Evolutionary conservation across 1,140 invertebrate genomes (phyloP).

Genomic region (Sweltsa coloradensis): DNA sequence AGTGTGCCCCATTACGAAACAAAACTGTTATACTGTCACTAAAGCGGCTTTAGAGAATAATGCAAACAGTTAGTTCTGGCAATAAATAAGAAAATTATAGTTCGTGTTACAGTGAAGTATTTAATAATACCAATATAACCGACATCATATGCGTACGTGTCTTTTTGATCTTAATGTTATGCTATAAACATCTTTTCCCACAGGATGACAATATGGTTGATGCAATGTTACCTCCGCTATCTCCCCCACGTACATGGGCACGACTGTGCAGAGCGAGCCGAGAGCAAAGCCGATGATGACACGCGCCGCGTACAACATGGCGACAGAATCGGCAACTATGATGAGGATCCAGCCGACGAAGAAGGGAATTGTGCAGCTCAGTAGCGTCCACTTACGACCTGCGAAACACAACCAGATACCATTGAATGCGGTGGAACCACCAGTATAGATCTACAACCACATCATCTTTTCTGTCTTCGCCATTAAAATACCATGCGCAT

Average conservation of each 20-base stretch:
- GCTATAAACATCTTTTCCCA: too few species aligned
- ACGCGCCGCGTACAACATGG: slow-evolving; percentile 43
- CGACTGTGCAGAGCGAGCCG: slow-evolving; percentile 61
- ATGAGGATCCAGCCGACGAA: slow-evolving; percentile 56
- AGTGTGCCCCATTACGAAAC: too few species aligned
- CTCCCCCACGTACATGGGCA: slow-evolving; percentile 79
- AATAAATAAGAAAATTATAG: too few species aligned
- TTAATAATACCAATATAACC: neutral
- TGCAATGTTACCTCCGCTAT: slow-evolving; percentile 60
- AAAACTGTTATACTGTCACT: neutral
- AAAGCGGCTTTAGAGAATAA: neutral
- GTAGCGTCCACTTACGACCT: slow-evolving; percentile 58
- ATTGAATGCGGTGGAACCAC: too few species aligned
- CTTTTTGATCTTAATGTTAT: too few species aligned
- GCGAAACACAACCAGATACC: too few species aligned
- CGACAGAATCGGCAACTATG: slow-evolving; percentile 36
- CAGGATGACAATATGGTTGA: too few species aligned
- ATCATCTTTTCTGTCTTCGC: too few species aligned
- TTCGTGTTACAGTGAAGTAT: neutral
- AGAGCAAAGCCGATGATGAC: slow-evolving; percentile 45
- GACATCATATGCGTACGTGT: too few species aligned
- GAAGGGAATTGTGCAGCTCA: slow-evolving; percentile 50
- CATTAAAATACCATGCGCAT: too few species aligned
- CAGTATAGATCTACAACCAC: too few species aligned
- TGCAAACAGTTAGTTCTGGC: too few species aligned